Evolutionary conservation across 2,888 invertebrate species (phyloP).

Genomic region (Ophion ventricosus): DNA sequence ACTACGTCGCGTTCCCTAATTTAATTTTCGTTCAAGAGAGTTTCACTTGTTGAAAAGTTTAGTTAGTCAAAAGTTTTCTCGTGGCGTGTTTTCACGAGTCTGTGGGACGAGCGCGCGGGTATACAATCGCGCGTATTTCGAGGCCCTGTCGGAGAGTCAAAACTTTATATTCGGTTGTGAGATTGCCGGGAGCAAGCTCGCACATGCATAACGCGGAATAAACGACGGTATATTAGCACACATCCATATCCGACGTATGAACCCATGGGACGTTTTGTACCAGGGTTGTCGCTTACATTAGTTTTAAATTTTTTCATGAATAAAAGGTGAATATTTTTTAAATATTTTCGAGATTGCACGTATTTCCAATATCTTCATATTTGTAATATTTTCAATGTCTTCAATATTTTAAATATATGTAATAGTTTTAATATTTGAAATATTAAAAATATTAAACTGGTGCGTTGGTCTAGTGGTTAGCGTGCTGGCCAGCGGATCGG

Average conservation of each 20-base stretch:
- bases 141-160: background rate
- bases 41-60: slow-evolving; percentile 35
- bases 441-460: too few relatives aligned
- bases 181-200: background rate
- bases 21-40: slow-evolving; percentile 36
- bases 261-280: background rate
- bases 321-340: too few relatives aligned
- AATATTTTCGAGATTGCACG: background rate
- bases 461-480: too few relatives aligned
- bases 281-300: background rate
- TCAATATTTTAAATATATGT: background rate
- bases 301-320: background rate
- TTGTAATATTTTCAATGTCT: too few relatives aligned
- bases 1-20: slow-evolving; percentile 16
- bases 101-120: background rate
- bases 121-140: background rate
- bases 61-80: slow-evolving; percentile 10
- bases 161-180: background rate
- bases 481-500: too few relatives aligned
- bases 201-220: slow-evolving; percentile 2
- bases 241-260: background rate
- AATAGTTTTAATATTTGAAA: background rate
- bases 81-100: background rate
- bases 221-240: background rate
- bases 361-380: background rate